Evolutionary conservation across 1,140 invertebrate species (phyloP), one percentile per base, ranked within the genome.

Genomic region (Lasioglossum albipes): DNA sequence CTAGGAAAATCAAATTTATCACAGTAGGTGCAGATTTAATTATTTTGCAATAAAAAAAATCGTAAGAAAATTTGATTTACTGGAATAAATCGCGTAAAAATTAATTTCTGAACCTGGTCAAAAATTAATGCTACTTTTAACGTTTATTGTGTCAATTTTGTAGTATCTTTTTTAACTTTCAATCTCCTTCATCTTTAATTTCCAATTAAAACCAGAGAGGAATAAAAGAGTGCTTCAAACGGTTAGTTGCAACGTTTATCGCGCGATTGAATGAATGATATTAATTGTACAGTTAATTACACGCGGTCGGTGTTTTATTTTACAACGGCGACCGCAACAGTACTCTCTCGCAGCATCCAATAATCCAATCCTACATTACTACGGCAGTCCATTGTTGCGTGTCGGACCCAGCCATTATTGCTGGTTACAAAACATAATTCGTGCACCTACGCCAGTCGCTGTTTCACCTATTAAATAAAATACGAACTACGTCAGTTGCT

Each of bases 381-480:
- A 71, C 80, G 18, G 83, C 36, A 62, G 59, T 49, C 79, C 69
- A 64, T 84, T 82, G 88, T 86, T 87, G 41, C 83, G 73, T 69
- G 83, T 83, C 74, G 31, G 65, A n/a, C 59, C 68, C 83, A 81
- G 82, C 83, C 85, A 85, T 82, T 89, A 90, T 88, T 89, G 81
- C 91, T 92, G 90, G 91, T 92, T 91, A 89, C 91, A 88, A 92
- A 91, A 90, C 85, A 89, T 90, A 91, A 90, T 91, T 91, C 88
- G 85, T 80, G 79, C 70, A 80, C 75, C 52, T 82, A 79, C 82
- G 76, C 83, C 78, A 36, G 83, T 64, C 81, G 72, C 87, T 85
- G 90, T 91, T 91, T 91, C 82, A 78, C 85, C 87, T 91, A 91
- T 91, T 91, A 91, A 92, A 92, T 91, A 92, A 92, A 92, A 91